Conservation (phyloP, 2,797 vertebrate species). For the Pygocentrus nattereri region DNA sequence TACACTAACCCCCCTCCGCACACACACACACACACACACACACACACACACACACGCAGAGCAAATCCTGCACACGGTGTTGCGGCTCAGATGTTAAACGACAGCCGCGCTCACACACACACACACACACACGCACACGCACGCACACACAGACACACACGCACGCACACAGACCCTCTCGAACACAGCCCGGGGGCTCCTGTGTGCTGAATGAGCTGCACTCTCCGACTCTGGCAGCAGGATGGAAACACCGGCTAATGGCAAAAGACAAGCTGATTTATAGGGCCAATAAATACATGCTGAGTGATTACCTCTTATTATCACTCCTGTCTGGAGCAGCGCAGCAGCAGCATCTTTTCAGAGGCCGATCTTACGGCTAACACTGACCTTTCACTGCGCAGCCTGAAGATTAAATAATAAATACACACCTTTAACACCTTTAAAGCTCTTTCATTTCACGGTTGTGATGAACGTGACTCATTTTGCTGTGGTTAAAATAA, state of each 20-base stretch:
- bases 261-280: conserved; percentile 50
- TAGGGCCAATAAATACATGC: conserved; percentile 47
- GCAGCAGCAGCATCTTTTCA: neutral
- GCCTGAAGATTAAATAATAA: neutral
- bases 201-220: conserved; percentile 36
- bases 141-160: conserved; percentile 8
- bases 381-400: neutral
- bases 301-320: conserved; percentile 39
- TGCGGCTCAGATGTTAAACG: neutral
- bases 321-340: conserved; percentile 4
- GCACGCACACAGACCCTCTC: conserved; percentile 16
- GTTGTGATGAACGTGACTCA: neutral
- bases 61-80: neutral
- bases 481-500: neutral
- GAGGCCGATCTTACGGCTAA: neutral
- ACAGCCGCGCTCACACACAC: neutral
- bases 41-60: conserved; percentile 30
- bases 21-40: conserved; percentile 38
- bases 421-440: too few species aligned
- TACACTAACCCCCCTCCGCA: conserved; percentile 24
- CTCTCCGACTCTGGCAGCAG: neutral
- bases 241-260: conserved; percentile 40
- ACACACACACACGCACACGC: conserved; percentile 21
- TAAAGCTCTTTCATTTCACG: neutral
- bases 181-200: neutral